Evolutionary conservation across 2,797 vertebrate species (phyloP).

Genomic region (Typhlichthys eigenmanni): DNA sequence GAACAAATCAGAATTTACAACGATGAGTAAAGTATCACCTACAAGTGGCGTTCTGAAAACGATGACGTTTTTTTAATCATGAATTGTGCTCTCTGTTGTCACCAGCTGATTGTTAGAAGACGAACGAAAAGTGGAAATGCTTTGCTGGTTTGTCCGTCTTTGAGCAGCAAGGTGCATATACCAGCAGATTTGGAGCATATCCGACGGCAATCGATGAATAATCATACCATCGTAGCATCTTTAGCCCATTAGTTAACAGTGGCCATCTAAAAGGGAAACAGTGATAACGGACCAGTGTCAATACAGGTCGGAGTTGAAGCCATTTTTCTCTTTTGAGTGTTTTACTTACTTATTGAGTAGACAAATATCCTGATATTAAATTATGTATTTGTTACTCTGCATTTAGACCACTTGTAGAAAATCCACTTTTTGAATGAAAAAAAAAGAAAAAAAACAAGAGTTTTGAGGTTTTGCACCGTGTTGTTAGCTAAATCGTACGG

Average conservation of each 20-base stretch:
- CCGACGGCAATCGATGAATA: conserved; percentile 17
- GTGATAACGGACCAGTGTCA: conserved; percentile 52
- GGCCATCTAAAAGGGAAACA: conserved; percentile 40
- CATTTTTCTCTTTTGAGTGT: conserved; percentile 55
- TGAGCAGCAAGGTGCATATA: not conserved
- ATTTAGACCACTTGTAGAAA: conserved; percentile 17
- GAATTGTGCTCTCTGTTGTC: conserved; percentile 70
- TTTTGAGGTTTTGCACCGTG: conserved; percentile 11
- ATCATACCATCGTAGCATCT: conserved; percentile 17
- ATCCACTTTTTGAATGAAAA: conserved; percentile 1
- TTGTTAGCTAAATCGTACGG: not conserved
- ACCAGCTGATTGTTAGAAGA: conserved; percentile 67
- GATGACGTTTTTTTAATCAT: conserved; percentile 60
- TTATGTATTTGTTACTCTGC: not conserved
- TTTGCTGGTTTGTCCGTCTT: not conserved
- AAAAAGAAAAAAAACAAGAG: not conserved
- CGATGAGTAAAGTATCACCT: conserved; percentile 28
- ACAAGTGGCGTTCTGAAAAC: conserved; percentile 28
- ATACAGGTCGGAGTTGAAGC: conserved; percentile 62
- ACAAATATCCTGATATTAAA: not conserved
- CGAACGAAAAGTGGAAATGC: conserved; percentile 53
- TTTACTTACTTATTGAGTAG: not conserved
- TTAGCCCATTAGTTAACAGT: conserved; percentile 43
- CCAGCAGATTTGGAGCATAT: not conserved
- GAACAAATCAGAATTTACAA: conserved; percentile 53